Evolutionary conservation across 2,113 vertebrate genomes (phyloP), one percentile per base, ranked within the genome.

Genomic region (Zeus faber): DNA sequence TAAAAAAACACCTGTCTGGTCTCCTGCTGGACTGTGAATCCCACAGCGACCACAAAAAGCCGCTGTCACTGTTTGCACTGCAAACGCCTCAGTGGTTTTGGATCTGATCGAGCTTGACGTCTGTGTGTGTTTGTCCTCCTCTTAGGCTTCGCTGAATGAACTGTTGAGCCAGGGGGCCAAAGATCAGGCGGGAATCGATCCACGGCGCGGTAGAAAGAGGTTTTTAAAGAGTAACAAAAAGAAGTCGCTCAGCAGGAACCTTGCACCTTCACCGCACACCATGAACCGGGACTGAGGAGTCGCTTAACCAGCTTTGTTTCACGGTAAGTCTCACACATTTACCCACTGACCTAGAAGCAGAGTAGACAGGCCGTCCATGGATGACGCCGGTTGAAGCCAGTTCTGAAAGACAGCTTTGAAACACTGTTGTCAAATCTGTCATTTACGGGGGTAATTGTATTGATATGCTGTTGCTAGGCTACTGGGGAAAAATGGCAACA

Each of bases 71-170:
- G 80, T 87, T 87, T 89, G 83, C 72, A 69, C 64, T 86, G 58
- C 62, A 76, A 65, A 76, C 47, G 66, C 77, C 61, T 81, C 71
- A 71, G 45, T 80, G 80, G 73, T 41, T 81, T 72, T 82, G 51
- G 67, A 51, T 72, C 67, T 86, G 77, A 87, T 83, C 70, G 68
- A 64, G 64, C 63, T 62, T 87, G 85, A 87, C 76, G 43, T 79
- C 7, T 58, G 22, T 52, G 74, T 76, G 62, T 83, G 67, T 89
- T 76, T 87, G 75, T 63, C 76, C 76, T 83, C 62, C 55, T 82
- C 67, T 69, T 72, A 4, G 82, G 81, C 76, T 44, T 62, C 62
- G 73, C 72, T 66, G 64, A 72, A 83, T 76, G 68, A 81, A 77
- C 58, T 49, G 59, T 76, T 67, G 48, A 70, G 56, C 59, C 67